Evolutionary conservation across 2,888 invertebrate species (phyloP).

Genomic region (Dryobota labecula): DNA sequence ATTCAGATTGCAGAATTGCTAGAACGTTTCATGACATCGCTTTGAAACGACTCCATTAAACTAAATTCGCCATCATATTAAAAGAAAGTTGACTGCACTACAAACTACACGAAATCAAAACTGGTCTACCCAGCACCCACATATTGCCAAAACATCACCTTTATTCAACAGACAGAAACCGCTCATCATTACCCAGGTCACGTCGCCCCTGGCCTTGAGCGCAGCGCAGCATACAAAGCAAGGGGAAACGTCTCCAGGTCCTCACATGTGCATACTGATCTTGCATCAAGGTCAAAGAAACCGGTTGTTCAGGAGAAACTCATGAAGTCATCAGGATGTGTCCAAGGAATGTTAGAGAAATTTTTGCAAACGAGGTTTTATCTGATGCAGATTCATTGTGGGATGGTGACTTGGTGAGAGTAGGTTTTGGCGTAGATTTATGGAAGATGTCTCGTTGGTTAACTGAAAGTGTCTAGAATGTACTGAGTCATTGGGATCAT

Average conservation of each 20-base stretch:
- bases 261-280: constrained; percentile 51
- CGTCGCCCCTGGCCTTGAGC: constrained; percentile 63
- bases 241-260: constrained; percentile 65
- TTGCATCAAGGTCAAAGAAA: constrained; percentile 60
- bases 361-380: constrained; percentile 42
- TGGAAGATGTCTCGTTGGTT: constrained; percentile 6
- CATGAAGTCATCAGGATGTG: constrained; percentile 64
- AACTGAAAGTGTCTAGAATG: constrained; percentile 10
- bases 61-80: not conserved
- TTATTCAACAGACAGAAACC: constrained; percentile 14
- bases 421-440: constrained; percentile 32
- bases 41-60: not conserved
- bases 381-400: constrained; percentile 42
- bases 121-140: constrained; percentile 13
- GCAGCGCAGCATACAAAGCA: constrained; percentile 53
- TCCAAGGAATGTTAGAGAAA: constrained; percentile 51
- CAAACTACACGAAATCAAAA: not conserved
- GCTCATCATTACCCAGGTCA: constrained; percentile 32
- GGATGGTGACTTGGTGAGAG: constrained; percentile 17
- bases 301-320: constrained; percentile 62
- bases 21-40: not conserved
- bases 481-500: not conserved
- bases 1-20: not conserved
- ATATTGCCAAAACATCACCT: constrained; percentile 40
- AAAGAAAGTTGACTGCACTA: not conserved